Conservation (phyloP, 2,797 vertebrate species). For the Tenualosa ilisha region DNA sequence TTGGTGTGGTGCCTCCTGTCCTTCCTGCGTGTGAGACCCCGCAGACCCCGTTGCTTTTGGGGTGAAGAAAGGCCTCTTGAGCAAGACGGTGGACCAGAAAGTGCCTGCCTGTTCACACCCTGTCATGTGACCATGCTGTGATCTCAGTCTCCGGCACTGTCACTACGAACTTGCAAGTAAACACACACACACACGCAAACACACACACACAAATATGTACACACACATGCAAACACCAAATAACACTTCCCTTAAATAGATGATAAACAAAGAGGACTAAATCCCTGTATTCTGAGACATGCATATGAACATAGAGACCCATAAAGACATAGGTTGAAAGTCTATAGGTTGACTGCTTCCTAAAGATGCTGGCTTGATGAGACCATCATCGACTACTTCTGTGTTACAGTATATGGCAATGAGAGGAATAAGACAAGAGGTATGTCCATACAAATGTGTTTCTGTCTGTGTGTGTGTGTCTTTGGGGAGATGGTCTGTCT, state of each 20-base stretch:
- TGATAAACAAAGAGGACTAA: not conserved
- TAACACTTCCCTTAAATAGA: not conserved
- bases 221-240: not conserved
- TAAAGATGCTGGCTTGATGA: not conserved
- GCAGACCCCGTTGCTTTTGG: not conserved
- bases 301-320: not conserved
- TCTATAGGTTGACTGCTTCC: not conserved
- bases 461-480: not conserved
- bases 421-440: not conserved
- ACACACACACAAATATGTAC: constrained; percentile 1
- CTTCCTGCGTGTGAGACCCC: not conserved
- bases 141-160: constrained; percentile 25
- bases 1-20: not conserved
- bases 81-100: not conserved
- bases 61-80: not conserved
- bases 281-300: not conserved
- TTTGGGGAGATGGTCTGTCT: not conserved
- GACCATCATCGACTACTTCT: not conserved
- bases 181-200: not conserved
- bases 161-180: not conserved
- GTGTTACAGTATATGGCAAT: not conserved
- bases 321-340: not conserved
- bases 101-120: constrained; percentile 41
- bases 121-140: constrained; percentile 34
- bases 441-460: not conserved